These are phyloP conservation scores for Cantharis flavilabris DNA, from an alignment of 2,888 invertebrate species.

Conservation along the genomic window DNA sequence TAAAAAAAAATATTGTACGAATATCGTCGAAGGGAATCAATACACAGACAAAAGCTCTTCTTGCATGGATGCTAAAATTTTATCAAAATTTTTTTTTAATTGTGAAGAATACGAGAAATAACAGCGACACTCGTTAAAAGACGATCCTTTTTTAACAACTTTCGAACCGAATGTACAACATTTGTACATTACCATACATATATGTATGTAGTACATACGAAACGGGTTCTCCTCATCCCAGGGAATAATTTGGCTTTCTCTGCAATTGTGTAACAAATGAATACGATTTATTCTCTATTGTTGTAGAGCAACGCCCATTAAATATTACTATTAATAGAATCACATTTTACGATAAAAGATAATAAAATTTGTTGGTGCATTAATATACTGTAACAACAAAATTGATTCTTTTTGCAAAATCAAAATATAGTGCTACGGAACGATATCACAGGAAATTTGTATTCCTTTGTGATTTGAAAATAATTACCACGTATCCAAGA, in stretches of 20 bases:
- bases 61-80: not conserved
- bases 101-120: not conserved
- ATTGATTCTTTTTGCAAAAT: not conserved
- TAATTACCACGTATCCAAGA: not conserved
- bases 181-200: not conserved
- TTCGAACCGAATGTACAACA: not conserved
- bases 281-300: not conserved
- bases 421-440: not conserved
- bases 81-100: not conserved
- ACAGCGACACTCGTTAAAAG: not conserved
- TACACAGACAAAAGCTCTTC: not conserved
- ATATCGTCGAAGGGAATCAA: not conserved
- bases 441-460: not conserved
- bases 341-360: not conserved
- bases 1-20: not conserved
- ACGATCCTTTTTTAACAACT: not conserved
- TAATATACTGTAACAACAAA: not conserved
- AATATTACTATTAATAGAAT: not conserved
- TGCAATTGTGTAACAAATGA: not conserved
- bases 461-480: not conserved
- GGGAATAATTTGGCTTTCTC: too few relatives aligned
- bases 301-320: not conserved
- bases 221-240: not conserved
- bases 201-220: too few relatives aligned
- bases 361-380: not conserved